Evolutionary conservation across 2,113 vertebrate species (phyloP).

Genomic region (Brachyhypopomus occidentalis): DNA sequence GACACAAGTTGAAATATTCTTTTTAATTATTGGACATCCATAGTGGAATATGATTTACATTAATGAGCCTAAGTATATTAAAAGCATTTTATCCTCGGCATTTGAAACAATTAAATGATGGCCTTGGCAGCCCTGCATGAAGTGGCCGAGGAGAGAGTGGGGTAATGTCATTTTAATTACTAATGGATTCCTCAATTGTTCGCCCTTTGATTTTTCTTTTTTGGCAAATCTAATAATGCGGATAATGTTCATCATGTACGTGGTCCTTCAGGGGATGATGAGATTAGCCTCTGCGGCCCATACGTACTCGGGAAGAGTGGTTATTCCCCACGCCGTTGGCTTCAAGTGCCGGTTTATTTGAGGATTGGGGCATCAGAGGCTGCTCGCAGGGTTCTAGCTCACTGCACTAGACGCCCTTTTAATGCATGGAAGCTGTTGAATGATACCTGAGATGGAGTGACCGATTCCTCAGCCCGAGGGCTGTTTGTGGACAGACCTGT

Average conservation of each 20-base stretch:
- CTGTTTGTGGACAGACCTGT: conserved; percentile 23
- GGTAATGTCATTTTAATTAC: conserved; percentile 79
- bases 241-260: conserved; percentile 75
- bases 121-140: conserved; percentile 65
- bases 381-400: conserved; percentile 37
- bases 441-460: conserved; percentile 10
- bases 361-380: conserved; percentile 65
- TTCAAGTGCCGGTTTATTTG: conserved; percentile 67
- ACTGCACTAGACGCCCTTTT: conserved; percentile 33
- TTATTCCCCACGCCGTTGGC: conserved; percentile 59
- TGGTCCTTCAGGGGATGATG: conserved; percentile 68
- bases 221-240: conserved; percentile 74
- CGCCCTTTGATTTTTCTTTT: conserved; percentile 74
- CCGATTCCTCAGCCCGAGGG: conserved; percentile 16
- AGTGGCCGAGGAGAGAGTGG: conserved; percentile 61
- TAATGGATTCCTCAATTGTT: conserved; percentile 76
- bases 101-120: conserved; percentile 78
- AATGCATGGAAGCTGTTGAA: conserved; percentile 38
- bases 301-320: conserved; percentile 68
- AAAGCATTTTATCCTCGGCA: conserved; percentile 77
- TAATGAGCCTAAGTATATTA: conserved; percentile 84
- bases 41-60: conserved; percentile 85
- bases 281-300: conserved; percentile 58
- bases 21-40: conserved; percentile 85
- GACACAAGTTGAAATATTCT: conserved; percentile 78